Evolutionary conservation across 2,888 invertebrate genomes (phyloP).

Genomic region (Aspidiotus rigidus): DNA sequence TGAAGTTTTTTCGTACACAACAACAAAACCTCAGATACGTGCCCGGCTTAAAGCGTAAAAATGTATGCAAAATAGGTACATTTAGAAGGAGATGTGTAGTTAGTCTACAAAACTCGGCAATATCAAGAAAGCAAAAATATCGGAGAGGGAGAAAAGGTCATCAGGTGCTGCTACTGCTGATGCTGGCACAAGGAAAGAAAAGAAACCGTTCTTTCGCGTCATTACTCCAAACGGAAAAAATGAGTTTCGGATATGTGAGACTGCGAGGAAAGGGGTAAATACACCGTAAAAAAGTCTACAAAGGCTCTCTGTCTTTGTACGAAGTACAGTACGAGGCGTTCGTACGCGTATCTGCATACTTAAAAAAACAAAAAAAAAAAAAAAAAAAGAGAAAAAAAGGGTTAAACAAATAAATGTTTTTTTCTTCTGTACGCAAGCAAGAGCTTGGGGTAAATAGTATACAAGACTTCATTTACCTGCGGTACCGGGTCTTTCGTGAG

Average conservation of each 20-base stretch:
- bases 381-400: constrained; percentile 17
- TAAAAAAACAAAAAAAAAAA: constrained; percentile 24
- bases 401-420: constrained; percentile 34
- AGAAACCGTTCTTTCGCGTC: constrained; percentile 33
- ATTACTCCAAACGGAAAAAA: constrained; percentile 21
- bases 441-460: constrained; percentile 17
- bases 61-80: constrained; percentile 31
- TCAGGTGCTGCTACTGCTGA: constrained; percentile 25
- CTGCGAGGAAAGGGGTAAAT: constrained; percentile 26
- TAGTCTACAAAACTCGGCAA: neutral
- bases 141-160: constrained; percentile 25
- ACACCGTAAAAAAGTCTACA: constrained; percentile 33
- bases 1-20: too few relatives aligned
- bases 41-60: constrained; percentile 30
- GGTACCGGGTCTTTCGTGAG: constrained; percentile 29
- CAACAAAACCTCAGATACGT: constrained; percentile 20
- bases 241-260: constrained; percentile 14
- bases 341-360: constrained; percentile 30
- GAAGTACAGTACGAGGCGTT: constrained; percentile 14
- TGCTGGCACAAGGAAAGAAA: constrained; percentile 16
- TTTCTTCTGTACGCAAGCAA: constrained; percentile 9
- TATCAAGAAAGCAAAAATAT: neutral
- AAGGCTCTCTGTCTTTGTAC: constrained; percentile 24
- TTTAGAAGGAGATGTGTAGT: neutral
- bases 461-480: constrained; percentile 32